A percentile compares a stretch with the other conserved stretches of the same genome.
phyloP scores from a whole-genome alignment of 2,797 vertebrate genomes.

The Lateolabrax maculatus region DNA sequence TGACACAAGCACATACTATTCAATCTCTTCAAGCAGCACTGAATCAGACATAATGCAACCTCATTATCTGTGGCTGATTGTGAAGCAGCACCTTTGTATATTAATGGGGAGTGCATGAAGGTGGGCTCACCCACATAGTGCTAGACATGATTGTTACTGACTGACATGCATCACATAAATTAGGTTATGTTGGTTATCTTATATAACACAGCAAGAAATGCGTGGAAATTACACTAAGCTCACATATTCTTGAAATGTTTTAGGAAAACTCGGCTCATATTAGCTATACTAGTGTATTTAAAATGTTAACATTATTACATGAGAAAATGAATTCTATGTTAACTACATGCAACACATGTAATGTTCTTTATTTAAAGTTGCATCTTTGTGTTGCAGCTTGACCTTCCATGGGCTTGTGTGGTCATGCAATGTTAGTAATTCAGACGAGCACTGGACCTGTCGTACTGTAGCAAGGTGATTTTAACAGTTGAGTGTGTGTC shows the following conservation, averaged over 20 bases:
- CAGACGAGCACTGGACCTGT: slow-evolving; percentile 42
- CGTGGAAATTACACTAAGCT: neutral
- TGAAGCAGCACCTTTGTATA: slow-evolving; percentile 81
- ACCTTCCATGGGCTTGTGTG: slow-evolving; percentile 35
- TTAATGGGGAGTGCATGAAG: slow-evolving; percentile 75
- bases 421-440: slow-evolving; percentile 39
- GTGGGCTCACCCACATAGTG: slow-evolving; percentile 69
- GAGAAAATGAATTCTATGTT: slow-evolving; percentile 10
- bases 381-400: slow-evolving; percentile 15
- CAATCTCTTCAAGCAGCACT: slow-evolving; percentile 77
- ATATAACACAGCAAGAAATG: slow-evolving; percentile 33
- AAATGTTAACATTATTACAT: slow-evolving; percentile 9
- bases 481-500: slow-evolving; percentile 62
- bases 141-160: slow-evolving; percentile 64
- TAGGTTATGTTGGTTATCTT: slow-evolving; percentile 18
- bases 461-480: slow-evolving; percentile 59
- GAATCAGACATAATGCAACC: slow-evolving; percentile 77
- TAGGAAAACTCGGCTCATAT: neutral
- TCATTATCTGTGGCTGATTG: slow-evolving; percentile 83
- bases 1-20: slow-evolving; percentile 78
- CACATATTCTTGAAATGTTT: neutral
- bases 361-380: slow-evolving; percentile 32
- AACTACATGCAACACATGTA: slow-evolving; percentile 13
- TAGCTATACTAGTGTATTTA: too few relatives aligned
- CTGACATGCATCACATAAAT: slow-evolving; percentile 52